phyloP scores from a whole-genome alignment of 2,113 vertebrate species.

The Galbula dea region DNA sequence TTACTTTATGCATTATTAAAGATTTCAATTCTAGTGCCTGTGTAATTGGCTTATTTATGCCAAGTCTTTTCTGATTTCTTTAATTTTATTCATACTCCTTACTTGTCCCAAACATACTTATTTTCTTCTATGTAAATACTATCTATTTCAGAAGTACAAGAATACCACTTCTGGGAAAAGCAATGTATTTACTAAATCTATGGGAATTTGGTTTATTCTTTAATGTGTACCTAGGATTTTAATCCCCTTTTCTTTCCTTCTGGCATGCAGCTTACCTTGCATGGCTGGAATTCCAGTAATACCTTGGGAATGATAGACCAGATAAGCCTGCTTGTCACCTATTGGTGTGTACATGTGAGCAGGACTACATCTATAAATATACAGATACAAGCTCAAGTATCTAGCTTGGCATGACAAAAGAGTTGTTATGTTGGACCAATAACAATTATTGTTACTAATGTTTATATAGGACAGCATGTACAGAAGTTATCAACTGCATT shows the following conservation, averaged over 20 bases:
- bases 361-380: background rate
- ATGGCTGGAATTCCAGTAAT: background rate
- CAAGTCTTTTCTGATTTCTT: conserved; percentile 17
- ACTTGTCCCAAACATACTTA: background rate
- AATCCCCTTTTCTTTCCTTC: background rate
- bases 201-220: background rate
- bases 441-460: background rate
- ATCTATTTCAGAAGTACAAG: background rate
- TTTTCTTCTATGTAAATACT: background rate
- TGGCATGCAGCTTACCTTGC: background rate
- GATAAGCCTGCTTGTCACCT: background rate
- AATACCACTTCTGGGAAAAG: background rate
- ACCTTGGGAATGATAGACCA: background rate
- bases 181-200: background rate
- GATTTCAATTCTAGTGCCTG: conserved; percentile 28
- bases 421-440: background rate
- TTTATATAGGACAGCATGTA: background rate
- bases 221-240: background rate
- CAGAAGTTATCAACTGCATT: background rate
- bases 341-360: accelerated
- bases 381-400: background rate
- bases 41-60: conserved; percentile 53
- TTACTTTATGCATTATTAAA: conserved; percentile 56
- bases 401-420: background rate
- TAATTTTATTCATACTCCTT: background rate